Percentiles rank a stretch among this genome's conserved stretches.
phyloP scores from a whole-genome alignment of 1,140 invertebrate species.

The Zaprionus capensis region DNA sequence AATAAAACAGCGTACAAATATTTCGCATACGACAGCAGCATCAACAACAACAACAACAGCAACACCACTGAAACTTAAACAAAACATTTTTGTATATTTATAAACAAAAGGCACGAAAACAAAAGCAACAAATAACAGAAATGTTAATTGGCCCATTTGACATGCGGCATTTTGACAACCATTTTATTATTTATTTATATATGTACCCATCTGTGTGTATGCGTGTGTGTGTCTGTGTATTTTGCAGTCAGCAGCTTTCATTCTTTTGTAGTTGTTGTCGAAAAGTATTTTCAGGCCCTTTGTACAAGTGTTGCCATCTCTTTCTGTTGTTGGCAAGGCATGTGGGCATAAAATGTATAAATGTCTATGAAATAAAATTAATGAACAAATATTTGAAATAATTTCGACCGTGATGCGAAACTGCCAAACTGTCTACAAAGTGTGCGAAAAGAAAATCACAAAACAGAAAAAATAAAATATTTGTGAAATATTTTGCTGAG shows the following conservation, averaged over 20 bases:
- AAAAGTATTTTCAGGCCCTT: slow-evolving; percentile 58
- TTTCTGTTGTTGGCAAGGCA: slow-evolving; percentile 38
- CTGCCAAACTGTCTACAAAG: slow-evolving; percentile 73
- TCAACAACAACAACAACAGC: slow-evolving; percentile 17
- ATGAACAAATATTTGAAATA: slow-evolving; percentile 69
- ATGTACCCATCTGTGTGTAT: neutral
- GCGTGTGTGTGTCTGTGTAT: neutral
- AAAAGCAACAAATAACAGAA: slow-evolving; percentile 74
- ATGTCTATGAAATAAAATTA: slow-evolving; percentile 42
- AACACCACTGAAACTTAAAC: slow-evolving; percentile 51
- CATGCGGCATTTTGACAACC: slow-evolving; percentile 70
- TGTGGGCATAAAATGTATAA: neutral
- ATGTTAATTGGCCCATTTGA: slow-evolving; percentile 83
- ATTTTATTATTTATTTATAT: slow-evolving; percentile 32
- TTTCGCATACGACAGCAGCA: slow-evolving; percentile 67
- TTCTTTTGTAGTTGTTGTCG: slow-evolving; percentile 60
- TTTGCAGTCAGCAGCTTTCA: slow-evolving; percentile 62
- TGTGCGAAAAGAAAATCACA: slow-evolving; percentile 38
- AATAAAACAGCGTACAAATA: slow-evolving; percentile 61
- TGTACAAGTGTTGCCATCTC: slow-evolving; percentile 20
- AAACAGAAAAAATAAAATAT: slow-evolving; percentile 44
- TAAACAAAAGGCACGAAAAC: slow-evolving; percentile 69
- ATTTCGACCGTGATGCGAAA: slow-evolving; percentile 76
- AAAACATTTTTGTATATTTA: slow-evolving; percentile 77
- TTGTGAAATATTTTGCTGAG: slow-evolving; percentile 43